Conservation (phyloP, 1,140 invertebrate genomes). For the Eriosoma lanigerum region DNA sequence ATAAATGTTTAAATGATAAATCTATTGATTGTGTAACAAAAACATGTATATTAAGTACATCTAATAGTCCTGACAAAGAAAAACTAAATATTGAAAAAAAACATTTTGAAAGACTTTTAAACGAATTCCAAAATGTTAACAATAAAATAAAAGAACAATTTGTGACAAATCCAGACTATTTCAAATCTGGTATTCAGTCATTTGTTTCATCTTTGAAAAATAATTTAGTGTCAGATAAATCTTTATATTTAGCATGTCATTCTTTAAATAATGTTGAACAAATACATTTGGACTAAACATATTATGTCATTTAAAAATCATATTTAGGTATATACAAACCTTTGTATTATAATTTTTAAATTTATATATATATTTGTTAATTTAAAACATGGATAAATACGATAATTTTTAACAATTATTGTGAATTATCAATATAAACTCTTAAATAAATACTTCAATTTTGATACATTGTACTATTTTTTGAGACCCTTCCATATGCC, state of each 20-base stretch:
- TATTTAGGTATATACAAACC: too few relatives aligned
- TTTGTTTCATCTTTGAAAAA: slow-evolving; percentile 16
- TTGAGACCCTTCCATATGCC: too few relatives aligned
- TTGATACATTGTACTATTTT: too few relatives aligned
- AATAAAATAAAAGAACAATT: slow-evolving; percentile 18
- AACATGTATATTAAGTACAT: not conserved
- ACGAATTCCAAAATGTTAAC: not conserved
- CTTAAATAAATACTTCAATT: too few relatives aligned
- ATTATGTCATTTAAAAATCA: not conserved
- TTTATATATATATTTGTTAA: not conserved
- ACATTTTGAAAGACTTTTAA: slow-evolving; percentile 13
- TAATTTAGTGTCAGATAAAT: not conserved
- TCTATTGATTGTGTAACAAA: not conserved
- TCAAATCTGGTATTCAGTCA: slow-evolving; percentile 21
- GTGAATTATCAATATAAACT: too few relatives aligned
- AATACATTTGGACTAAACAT: not conserved
- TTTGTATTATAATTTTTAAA: too few relatives aligned
- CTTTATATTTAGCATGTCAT: slow-evolving; percentile 21
- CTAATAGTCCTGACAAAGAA: not conserved
- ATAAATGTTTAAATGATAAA: not conserved
- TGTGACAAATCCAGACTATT: slow-evolving; percentile 15
- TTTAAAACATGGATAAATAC: not conserved
- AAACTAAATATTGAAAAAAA: not conserved
- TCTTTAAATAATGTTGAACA: not conserved
- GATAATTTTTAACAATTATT: too few relatives aligned